Percentiles rank a stretch among this genome's conserved stretches.
phyloP scores from a whole-genome alignment of 2,797 vertebrate species.

The Leuciscus waleckii region DNA sequence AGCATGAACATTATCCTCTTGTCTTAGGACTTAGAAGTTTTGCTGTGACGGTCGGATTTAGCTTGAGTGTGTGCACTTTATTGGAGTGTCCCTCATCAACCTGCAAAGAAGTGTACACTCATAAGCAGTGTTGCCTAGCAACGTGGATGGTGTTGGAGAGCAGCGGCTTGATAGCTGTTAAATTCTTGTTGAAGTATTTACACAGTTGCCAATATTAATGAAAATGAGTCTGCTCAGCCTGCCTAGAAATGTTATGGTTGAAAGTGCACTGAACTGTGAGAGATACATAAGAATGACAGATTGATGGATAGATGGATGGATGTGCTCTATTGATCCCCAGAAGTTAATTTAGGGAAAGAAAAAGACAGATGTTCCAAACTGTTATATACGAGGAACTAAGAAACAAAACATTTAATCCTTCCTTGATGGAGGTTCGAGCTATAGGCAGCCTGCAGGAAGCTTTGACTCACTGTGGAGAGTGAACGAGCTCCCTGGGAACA shows the following conservation, averaged over 20 bases:
- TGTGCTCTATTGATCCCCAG: conserved; percentile 28
- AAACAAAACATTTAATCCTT: conserved; percentile 60
- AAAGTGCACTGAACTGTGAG: conserved; percentile 43
- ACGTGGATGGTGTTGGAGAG: conserved; percentile 10
- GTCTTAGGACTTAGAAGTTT: conserved; percentile 18
- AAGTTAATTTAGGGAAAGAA: conserved; percentile 28
- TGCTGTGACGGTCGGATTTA: background rate
- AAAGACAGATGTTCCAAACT: conserved; percentile 10
- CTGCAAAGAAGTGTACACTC: conserved; percentile 3
- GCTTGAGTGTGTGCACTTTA: conserved; percentile 14
- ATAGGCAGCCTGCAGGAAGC: conserved; percentile 72
- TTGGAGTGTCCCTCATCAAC: conserved; percentile 12
- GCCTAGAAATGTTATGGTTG: conserved; percentile 20
- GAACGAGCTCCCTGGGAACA: conserved; percentile 69
- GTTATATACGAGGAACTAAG: background rate
- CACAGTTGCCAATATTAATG: conserved; percentile 19
- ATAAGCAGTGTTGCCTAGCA: conserved; percentile 46
- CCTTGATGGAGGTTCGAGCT: conserved; percentile 73
- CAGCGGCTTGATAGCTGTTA: conserved; percentile 21
- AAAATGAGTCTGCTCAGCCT: conserved; percentile 7
- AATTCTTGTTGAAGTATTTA: conserved; percentile 39
- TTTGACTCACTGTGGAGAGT: conserved; percentile 76
- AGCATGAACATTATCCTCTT: background rate
- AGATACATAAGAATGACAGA: background rate
- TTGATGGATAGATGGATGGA: conserved; percentile 10